These are phyloP conservation scores for Cavia aperea DNA, from an alignment of 2,113 vertebrate species.

Conservation along the genomic window DNA sequence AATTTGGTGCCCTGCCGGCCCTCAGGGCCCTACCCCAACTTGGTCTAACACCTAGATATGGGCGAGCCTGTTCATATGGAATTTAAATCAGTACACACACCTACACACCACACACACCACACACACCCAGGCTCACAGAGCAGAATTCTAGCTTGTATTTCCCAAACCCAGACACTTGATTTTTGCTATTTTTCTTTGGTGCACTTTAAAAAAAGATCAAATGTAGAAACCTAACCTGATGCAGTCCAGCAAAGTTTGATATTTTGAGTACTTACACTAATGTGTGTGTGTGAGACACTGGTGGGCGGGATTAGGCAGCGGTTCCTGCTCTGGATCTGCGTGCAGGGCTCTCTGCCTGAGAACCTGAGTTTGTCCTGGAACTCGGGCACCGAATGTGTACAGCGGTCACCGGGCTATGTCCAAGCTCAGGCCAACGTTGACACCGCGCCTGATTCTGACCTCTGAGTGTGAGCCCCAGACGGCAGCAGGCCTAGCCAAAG, in stretches of 20 bases:
- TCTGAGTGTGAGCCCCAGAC: fast-evolving
- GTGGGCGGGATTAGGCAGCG: background rate
- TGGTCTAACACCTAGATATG: background rate
- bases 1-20: background rate
- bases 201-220: background rate
- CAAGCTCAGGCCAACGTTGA: fast-evolving
- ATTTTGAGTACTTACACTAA: background rate
- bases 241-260: background rate
- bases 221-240: background rate
- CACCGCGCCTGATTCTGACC: background rate
- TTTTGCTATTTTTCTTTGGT: background rate
- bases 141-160: too few species aligned
- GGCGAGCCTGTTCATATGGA: too few species aligned
- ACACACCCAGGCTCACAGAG: too few species aligned
- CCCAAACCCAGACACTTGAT: background rate
- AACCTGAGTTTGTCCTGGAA: background rate
- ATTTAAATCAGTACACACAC: background rate
- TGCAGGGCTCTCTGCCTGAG: background rate
- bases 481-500: too few species aligned
- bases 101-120: background rate
- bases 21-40: background rate
- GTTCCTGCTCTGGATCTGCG: background rate
- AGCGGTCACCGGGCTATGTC: fast-evolving
- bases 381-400: fast-evolving
- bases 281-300: too few species aligned